Conservation (phyloP, 2,888 invertebrate species). For the Seladonia tumulorum region DNA sequence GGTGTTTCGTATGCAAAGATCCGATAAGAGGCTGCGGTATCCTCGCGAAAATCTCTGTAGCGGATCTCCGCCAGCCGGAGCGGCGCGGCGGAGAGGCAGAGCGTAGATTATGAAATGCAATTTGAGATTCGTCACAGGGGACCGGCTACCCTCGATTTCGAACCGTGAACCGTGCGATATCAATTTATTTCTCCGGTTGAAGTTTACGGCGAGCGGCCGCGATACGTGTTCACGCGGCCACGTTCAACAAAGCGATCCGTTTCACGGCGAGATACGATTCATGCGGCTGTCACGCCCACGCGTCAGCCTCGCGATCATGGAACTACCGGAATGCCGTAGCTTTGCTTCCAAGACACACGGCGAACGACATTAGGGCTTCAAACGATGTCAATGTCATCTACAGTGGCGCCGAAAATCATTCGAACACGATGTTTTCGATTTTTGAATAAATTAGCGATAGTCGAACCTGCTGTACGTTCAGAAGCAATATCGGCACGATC, state of each 20-base stretch:
- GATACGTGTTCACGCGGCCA: conserved; percentile 35
- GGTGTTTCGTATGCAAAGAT: not conserved
- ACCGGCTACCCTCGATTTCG: conserved; percentile 19
- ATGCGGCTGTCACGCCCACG: conserved; percentile 61
- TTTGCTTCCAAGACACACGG: conserved; percentile 25
- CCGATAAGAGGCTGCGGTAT: not conserved
- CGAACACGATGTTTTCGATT: not conserved
- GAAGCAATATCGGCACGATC: too few relatives aligned
- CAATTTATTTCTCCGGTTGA: conserved; percentile 40
- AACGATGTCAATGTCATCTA: conserved; percentile 4
- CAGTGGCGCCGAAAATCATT: not conserved
- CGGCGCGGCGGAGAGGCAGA: not conserved
- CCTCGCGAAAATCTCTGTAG: not conserved
- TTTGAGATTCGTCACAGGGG: conserved; percentile 28
- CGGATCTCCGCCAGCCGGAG: not conserved
- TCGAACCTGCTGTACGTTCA: too few relatives aligned
- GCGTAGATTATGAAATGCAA: conserved; percentile 9
- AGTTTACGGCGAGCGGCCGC: conserved; percentile 29
- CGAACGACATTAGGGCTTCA: conserved; percentile 30
- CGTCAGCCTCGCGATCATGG: conserved; percentile 43
- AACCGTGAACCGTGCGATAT: conserved; percentile 37
- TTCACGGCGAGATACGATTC: conserved; percentile 53
- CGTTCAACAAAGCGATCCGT: conserved; percentile 60
- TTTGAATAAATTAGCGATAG: not conserved
- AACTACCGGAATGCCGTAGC: conserved; percentile 56